phyloP scores from a whole-genome alignment of 2,113 vertebrate species.

The Heteronetta atricapilla region DNA sequence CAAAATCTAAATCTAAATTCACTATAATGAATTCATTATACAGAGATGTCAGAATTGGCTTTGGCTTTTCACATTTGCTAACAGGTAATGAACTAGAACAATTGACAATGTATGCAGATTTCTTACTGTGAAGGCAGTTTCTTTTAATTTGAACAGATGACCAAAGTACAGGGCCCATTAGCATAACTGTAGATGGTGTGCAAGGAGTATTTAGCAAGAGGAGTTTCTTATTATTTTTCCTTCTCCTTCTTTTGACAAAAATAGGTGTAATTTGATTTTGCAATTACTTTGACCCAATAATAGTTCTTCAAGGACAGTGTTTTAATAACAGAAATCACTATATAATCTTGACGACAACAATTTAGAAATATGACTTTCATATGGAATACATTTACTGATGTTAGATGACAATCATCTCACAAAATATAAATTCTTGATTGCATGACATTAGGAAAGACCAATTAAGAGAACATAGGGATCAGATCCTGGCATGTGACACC shows the following conservation, averaged over 20 bases:
- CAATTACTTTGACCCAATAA: neutral
- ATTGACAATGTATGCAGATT: slow-evolving; percentile 26
- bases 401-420: neutral
- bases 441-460: neutral
- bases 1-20: neutral
- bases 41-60: slow-evolving; percentile 24
- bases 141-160: slow-evolving; percentile 48
- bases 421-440: neutral
- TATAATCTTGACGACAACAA: neutral
- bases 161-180: neutral
- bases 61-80: slow-evolving; percentile 30
- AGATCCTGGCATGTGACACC: neutral
- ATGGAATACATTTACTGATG: neutral
- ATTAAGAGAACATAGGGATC: neutral
- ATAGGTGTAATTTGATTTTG: slow-evolving; percentile 11
- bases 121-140: slow-evolving; percentile 45
- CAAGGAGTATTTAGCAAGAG: neutral
- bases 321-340: neutral
- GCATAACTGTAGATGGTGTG: neutral
- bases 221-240: neutral
- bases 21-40: slow-evolving; percentile 24
- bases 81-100: slow-evolving; percentile 54
- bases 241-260: neutral
- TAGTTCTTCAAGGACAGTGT: neutral
- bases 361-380: neutral